Percentiles rank a stretch among this genome's conserved stretches.
phyloP scores from a whole-genome alignment of 1,140 invertebrate species.

The Calephelis nemesis region DNA sequence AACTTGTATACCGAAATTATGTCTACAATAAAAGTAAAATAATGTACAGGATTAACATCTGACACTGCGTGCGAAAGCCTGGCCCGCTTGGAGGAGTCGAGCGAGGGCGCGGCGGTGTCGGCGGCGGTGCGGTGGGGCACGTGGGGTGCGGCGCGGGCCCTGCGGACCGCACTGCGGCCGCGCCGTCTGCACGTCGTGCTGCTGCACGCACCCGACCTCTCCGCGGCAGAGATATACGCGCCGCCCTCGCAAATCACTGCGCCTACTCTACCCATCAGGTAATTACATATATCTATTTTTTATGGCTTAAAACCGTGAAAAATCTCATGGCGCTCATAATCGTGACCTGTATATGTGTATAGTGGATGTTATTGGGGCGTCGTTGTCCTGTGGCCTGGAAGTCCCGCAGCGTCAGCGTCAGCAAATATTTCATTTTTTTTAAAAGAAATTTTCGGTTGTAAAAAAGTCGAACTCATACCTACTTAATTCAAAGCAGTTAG shows the following conservation, averaged over 20 bases:
- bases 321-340: no score
- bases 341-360: no score
- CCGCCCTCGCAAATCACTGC: conserved; percentile 58
- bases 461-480: no score
- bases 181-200: conserved; percentile 87
- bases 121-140: conserved; percentile 80
- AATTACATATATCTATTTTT: not conserved
- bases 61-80: conserved; percentile 70
- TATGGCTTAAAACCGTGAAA: no score
- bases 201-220: conserved; percentile 85
- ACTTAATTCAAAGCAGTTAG: no score
- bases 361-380: no score
- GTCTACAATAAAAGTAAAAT: no score
- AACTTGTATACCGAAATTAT: no score
- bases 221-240: conserved; percentile 79
- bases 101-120: conserved; percentile 82
- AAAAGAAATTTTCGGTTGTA: no score
- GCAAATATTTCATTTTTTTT: no score
- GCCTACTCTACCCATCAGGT: conserved; percentile 66
- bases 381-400: no score
- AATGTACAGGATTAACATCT: conserved; percentile 50
- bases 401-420: no score
- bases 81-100: conserved; percentile 53
- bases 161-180: conserved; percentile 84
- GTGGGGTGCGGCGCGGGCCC: conserved; percentile 85